These are phyloP conservation scores for Onchidella celtica DNA, from an alignment of 2,888 invertebrate genomes.

Conservation along the genomic window DNA sequence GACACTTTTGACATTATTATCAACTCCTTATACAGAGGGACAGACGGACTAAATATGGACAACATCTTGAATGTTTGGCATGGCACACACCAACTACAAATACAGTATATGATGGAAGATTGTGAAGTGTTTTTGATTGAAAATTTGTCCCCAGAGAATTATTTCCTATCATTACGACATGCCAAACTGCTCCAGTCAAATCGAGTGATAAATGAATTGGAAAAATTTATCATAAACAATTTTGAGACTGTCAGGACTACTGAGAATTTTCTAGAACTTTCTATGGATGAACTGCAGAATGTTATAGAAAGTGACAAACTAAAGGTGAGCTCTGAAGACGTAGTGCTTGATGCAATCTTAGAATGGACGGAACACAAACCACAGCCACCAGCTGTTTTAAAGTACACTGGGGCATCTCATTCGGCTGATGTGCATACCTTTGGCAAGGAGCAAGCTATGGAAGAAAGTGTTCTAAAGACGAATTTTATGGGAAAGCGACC, in stretches of 20 bases:
- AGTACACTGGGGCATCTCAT: too few relatives aligned
- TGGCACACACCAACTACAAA: background rate
- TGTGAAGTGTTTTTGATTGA: background rate
- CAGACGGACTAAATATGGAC: background rate
- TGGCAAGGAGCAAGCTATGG: too few relatives aligned
- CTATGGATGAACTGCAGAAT: background rate
- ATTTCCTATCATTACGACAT: background rate
- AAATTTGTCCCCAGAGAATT: background rate
- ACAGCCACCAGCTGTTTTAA: too few relatives aligned
- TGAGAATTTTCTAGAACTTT: background rate
- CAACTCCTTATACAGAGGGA: slow-evolving; percentile 1
- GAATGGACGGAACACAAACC: too few relatives aligned
- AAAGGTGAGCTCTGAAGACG: slow-evolving; percentile 1
- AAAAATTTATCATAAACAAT: background rate
- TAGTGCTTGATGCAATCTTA: slow-evolving; percentile 20
- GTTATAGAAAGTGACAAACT: background rate
- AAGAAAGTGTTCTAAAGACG: too few relatives aligned
- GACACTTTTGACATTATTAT: slow-evolving; percentile 11
- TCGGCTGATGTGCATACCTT: too few relatives aligned
- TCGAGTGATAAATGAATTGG: background rate
- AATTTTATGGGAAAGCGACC: too few relatives aligned
- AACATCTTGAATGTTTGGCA: background rate
- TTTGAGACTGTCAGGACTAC: background rate
- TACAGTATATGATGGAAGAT: background rate
- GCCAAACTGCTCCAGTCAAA: background rate